Evolutionary conservation across 2,797 vertebrate species (phyloP).

Genomic region (Clarias laeviceps): DNA sequence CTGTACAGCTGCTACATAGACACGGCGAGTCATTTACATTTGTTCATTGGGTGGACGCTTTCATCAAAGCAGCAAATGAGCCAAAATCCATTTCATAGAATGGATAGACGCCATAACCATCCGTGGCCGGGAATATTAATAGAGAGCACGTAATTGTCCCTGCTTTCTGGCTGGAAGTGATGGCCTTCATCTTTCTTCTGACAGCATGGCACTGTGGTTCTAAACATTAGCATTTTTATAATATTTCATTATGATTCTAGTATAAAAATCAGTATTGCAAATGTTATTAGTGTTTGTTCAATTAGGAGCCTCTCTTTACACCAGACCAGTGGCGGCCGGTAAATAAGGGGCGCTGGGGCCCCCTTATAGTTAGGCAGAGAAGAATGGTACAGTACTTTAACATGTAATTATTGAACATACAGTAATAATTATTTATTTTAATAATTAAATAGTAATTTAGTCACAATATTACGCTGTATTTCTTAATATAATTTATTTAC

Average conservation of each 20-base stretch:
- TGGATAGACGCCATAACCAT: not conserved
- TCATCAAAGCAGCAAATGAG: slow-evolving; percentile 10
- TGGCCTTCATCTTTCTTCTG: not conserved
- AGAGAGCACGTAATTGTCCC: not conserved
- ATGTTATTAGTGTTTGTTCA: not conserved
- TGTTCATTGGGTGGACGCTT: not conserved
- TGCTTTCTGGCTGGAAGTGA: not conserved
- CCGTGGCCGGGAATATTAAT: not conserved
- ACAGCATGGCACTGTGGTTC: not conserved
- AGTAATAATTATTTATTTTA: too few species aligned
- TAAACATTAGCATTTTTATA: not conserved
- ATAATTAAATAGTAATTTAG: too few species aligned
- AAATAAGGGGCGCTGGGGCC: too few species aligned
- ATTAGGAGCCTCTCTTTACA: not conserved
- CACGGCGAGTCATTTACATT: not conserved
- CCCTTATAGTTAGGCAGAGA: too few species aligned
- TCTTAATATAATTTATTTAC: too few species aligned
- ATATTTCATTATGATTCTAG: not conserved
- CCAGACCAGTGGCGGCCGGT: not conserved
- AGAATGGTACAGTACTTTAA: too few species aligned
- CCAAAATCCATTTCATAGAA: not conserved
- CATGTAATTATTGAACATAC: too few species aligned
- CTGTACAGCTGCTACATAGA: not conserved
- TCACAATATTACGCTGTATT: too few species aligned
- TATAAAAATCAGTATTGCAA: not conserved